phyloP scores from a whole-genome alignment of 2,113 vertebrate species.

The Holacanthus passer region DNA sequence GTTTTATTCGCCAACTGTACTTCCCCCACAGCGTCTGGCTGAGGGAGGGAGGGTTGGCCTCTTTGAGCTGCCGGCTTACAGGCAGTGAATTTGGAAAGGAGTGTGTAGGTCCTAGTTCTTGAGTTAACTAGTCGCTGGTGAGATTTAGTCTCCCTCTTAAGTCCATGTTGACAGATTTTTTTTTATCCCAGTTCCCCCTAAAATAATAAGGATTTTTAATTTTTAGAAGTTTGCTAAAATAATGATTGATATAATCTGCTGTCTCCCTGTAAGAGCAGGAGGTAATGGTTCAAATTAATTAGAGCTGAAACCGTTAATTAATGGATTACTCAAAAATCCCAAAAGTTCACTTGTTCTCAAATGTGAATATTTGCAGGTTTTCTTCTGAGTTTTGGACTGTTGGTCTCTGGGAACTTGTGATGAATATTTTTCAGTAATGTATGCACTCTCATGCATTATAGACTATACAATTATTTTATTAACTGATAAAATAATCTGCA shows the following conservation, averaged over 20 bases:
- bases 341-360: neutral
- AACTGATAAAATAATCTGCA: neutral
- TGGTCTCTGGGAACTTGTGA: neutral
- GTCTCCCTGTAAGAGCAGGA: neutral
- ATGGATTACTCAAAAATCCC: neutral
- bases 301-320: neutral
- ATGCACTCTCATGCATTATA: neutral
- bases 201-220: no score
- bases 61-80: constrained; percentile 7
- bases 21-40: constrained; percentile 28
- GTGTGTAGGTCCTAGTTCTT: neutral
- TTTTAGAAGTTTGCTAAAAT: neutral
- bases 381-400: neutral
- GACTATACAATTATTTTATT: neutral
- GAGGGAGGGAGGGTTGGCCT: neutral
- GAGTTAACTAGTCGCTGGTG: neutral
- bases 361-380: neutral
- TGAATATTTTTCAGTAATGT: neutral
- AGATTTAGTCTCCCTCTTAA: neutral
- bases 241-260: neutral
- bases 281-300: neutral
- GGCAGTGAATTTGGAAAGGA: constrained; percentile 5
- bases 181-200: no score
- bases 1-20: constrained; percentile 38
- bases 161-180: neutral